Conservation (phyloP, 2,888 invertebrate species). For the Emmelina monodactyla region DNA sequence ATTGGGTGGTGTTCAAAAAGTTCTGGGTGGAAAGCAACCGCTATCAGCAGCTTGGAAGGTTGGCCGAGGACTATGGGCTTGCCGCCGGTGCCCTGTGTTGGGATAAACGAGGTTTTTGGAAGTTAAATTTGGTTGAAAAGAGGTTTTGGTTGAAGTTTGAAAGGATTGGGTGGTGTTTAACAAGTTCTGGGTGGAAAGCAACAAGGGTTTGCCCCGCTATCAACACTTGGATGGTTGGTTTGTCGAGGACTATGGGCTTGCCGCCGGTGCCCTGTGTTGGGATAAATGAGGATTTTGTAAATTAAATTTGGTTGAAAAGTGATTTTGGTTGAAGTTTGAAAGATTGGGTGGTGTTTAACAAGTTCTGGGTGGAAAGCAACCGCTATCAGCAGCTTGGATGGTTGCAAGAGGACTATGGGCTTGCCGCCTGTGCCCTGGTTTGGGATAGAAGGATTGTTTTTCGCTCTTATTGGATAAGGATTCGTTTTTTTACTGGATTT, state of each 20-base stretch:
- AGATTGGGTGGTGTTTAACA: constrained; percentile 49
- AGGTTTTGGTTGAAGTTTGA: too few relatives aligned
- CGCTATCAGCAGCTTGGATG: constrained; percentile 45
- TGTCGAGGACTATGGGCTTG: constrained; percentile 54
- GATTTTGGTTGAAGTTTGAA: too few relatives aligned
- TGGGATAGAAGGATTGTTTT: too few relatives aligned
- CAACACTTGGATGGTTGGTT: constrained; percentile 46
- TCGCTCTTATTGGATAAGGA: too few relatives aligned
- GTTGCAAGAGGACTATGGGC: constrained; percentile 52
- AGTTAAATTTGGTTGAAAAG: too few relatives aligned
- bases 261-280: constrained; percentile 43
- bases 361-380: constrained; percentile 42
- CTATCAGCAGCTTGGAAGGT: constrained; percentile 45
- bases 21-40: constrained; percentile 44
- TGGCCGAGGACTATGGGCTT: constrained; percentile 56
- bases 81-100: constrained; percentile 41
- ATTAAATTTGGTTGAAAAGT: too few relatives aligned
- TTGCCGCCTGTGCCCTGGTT: constrained; percentile 46
- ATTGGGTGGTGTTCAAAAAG: constrained; percentile 45
- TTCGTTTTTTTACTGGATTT: too few relatives aligned
- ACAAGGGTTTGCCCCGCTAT: too few relatives aligned
- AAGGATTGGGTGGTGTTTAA: constrained; percentile 49
- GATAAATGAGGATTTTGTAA: too few relatives aligned
- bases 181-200: constrained; percentile 45
- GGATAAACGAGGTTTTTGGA: too few relatives aligned